phyloP scores from a whole-genome alignment of 2,888 invertebrate genomes.

The Andrena fulva region DNA sequence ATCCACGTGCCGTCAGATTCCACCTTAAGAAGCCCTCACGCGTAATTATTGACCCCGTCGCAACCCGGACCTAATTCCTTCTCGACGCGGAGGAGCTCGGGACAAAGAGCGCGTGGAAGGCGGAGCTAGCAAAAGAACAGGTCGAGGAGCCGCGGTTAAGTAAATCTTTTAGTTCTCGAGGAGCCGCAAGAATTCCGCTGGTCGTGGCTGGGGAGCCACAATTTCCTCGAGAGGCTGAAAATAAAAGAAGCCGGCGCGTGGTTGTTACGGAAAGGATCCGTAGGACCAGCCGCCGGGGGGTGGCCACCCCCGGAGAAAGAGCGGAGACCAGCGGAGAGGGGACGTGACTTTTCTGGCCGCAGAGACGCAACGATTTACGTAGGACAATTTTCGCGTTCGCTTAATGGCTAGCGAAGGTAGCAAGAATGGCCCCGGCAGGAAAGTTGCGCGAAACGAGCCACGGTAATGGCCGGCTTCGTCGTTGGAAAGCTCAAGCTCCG shows the following conservation, averaged over 20 bases:
- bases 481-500: slow-evolving; percentile 42
- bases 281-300: not conserved
- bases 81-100: not conserved
- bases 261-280: slow-evolving; percentile 37
- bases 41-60: slow-evolving; percentile 45
- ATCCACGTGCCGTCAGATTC: too few species aligned
- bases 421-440: slow-evolving; percentile 52
- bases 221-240: slow-evolving; percentile 56
- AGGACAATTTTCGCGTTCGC: slow-evolving; percentile 62
- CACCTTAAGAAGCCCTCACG: not conserved
- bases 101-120: slow-evolving; percentile 20
- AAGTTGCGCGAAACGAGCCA: slow-evolving; percentile 66
- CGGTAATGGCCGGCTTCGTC: slow-evolving; percentile 55
- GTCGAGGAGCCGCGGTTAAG: slow-evolving; percentile 43
- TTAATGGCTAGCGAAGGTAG: slow-evolving; percentile 51
- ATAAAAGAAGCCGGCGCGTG: slow-evolving; percentile 46
- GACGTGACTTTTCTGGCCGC: slow-evolving; percentile 52
- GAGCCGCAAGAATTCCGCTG: slow-evolving; percentile 40
- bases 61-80: slow-evolving; percentile 31
- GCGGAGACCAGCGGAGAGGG: not conserved
- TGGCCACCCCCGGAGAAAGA: slow-evolving; percentile 6
- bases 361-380: slow-evolving; percentile 55
- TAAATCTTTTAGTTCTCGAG: slow-evolving; percentile 54
- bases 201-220: slow-evolving; percentile 31
- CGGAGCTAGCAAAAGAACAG: slow-evolving; percentile 49